Evolutionary conservation across 2,797 vertebrate genomes (phyloP).

Genomic region (Malurus leucopterus): DNA sequence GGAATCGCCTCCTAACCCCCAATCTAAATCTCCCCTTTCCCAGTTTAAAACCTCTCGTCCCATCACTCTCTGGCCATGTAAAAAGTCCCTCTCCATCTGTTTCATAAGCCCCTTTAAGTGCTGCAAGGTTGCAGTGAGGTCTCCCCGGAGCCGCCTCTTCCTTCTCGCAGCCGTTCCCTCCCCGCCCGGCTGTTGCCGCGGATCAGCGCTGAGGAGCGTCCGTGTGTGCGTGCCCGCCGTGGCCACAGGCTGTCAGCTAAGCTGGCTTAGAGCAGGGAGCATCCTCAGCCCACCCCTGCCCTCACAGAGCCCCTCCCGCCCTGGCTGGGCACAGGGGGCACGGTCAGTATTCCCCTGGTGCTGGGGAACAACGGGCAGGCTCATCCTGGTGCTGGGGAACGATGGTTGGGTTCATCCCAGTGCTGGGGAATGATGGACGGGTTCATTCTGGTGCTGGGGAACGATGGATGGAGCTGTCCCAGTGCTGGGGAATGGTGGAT

Average conservation of each 20-base stretch:
- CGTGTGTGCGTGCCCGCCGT: fast-evolving
- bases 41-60: background rate
- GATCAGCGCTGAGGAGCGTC: background rate
- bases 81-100: background rate
- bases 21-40: background rate
- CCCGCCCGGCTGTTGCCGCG: background rate
- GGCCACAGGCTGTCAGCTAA: background rate
- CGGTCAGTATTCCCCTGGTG: fast-evolving
- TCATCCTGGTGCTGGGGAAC: too few relatives aligned
- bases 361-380: background rate
- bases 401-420: too few relatives aligned
- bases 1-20: background rate
- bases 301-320: fast-evolving
- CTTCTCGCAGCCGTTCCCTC: background rate
- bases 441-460: too few relatives aligned
- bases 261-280: background rate
- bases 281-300: background rate
- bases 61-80: background rate
- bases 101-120: background rate
- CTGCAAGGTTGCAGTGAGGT: background rate
- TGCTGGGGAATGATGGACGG: too few relatives aligned
- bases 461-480: background rate
- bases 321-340: background rate
- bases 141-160: background rate
- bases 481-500: too few relatives aligned